Evolutionary conservation across 2,113 vertebrate species (phyloP).

Genomic region (Marmota monax): DNA sequence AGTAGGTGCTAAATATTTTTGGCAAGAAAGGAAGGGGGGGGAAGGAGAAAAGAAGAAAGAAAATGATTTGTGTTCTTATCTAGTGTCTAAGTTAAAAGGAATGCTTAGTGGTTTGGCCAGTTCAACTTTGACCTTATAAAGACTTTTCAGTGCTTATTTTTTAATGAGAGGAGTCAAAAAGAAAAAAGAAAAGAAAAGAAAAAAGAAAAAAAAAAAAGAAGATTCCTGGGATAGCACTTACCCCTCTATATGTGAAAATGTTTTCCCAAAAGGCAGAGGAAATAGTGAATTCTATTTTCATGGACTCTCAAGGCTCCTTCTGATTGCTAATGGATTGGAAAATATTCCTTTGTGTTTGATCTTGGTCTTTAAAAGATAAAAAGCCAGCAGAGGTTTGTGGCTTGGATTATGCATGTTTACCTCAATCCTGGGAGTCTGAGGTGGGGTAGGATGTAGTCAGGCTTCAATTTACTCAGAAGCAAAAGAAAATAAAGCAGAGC

Average conservation of each 20-base stretch:
- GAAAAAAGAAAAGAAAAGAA: neutral
- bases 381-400: neutral
- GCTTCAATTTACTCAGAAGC: neutral
- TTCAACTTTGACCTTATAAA: constrained; percentile 58
- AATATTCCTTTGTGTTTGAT: constrained; percentile 55
- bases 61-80: constrained; percentile 25
- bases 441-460: neutral
- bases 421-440: neutral
- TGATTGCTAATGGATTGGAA: constrained; percentile 48
- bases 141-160: neutral
- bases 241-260: constrained; percentile 40
- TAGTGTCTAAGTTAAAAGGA: constrained; percentile 57
- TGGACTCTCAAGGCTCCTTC: constrained; percentile 17
- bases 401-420: neutral
- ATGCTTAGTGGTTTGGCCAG: constrained; percentile 18
- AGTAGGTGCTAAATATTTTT: neutral
- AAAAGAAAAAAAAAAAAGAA: neutral
- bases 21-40: neutral
- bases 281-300: constrained; percentile 54
- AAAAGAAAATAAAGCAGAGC: neutral
- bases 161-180: neutral
- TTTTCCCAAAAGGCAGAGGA: constrained; percentile 41
- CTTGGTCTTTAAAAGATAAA: constrained; percentile 63
- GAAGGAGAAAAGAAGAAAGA: neutral
- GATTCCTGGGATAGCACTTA: neutral